These are phyloP conservation scores for Caerostris darwini DNA, from an alignment of 1,140 invertebrate genomes.

Conservation along the genomic window DNA sequence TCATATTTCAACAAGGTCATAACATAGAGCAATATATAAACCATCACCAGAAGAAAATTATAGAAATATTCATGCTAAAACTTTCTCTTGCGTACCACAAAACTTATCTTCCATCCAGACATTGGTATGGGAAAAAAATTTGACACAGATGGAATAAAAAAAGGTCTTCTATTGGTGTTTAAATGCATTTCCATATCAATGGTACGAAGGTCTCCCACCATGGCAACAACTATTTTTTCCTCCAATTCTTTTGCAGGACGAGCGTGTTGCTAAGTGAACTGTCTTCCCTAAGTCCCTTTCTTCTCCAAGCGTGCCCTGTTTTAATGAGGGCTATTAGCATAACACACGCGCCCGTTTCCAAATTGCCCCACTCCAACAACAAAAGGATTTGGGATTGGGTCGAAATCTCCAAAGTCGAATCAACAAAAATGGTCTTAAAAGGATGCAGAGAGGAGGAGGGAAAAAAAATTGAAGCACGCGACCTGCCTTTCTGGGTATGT, in stretches of 20 bases:
- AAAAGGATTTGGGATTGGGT: neutral
- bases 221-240: neutral
- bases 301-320: neutral
- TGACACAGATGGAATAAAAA: neutral
- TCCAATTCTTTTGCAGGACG: no score
- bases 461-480: no score
- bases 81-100: no score
- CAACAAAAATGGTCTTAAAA: neutral
- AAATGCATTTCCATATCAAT: conserved; percentile 5
- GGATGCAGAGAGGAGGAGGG: no score
- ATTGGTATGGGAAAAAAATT: neutral
- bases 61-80: no score
- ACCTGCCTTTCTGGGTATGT: no score
- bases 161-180: neutral
- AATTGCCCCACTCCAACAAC: neutral
- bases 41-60: no score
- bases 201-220: neutral
- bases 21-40: no score
- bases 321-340: neutral
- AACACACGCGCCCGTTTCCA: neutral
- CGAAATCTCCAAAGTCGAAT: neutral
- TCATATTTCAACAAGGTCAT: no score
- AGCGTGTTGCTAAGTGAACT: neutral
- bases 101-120: neutral
- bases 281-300: neutral